Base-by-base conservation (phyloP, 2,797 vertebrate species). In the Spinus olivaceus region DNA sequence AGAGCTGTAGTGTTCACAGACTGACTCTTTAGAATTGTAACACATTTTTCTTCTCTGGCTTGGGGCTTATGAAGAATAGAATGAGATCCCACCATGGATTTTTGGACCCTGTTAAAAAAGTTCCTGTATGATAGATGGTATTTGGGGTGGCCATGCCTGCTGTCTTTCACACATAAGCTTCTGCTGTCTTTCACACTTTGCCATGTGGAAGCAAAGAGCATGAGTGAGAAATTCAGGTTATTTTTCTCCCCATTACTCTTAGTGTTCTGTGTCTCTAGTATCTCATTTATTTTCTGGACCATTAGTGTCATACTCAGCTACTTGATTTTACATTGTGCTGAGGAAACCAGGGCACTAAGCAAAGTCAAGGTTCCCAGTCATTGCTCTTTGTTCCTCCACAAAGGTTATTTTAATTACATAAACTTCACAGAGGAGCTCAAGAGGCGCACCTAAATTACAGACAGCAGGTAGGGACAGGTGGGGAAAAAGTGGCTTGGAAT, bases 381-480 rank as follows among this genome's bases (percentile, higher is more conserved):
- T 70, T 35, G 28, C 37, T 70, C 63, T 89, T 92, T 93, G 41
- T 35, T 89, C 74, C 41, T 85, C 37, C 0, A 0, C 49, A 74
- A 70, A 91, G 57, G 51, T 51, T 56, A 85, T 81, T 92, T 84
- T 88, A 91, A 88, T 95, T 77, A 84, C 66, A 51, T 51, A 49
- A 92, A 83, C 46, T 81, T 65, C 54, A 69, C 4, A 59, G 19
- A 78, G 30, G n/a, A 67, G 56, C 53, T 92, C 21, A 74, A 46
- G 21, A 92, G 22, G 65, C 30, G 6, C n/a, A 88, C 59, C 86
- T 73, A 72, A 90, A 95, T 95, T 95, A 90, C 51, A 96, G 87
- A 56, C 54, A 91, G 77, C 77, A 90, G 85, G 49, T 73, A 84
- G 54, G 54, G 54, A 94, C 63, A 81, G 64, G 77, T 66, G 50